phyloP scores from a whole-genome alignment of 2,888 invertebrate genomes.

The Thyatira batis region DNA sequence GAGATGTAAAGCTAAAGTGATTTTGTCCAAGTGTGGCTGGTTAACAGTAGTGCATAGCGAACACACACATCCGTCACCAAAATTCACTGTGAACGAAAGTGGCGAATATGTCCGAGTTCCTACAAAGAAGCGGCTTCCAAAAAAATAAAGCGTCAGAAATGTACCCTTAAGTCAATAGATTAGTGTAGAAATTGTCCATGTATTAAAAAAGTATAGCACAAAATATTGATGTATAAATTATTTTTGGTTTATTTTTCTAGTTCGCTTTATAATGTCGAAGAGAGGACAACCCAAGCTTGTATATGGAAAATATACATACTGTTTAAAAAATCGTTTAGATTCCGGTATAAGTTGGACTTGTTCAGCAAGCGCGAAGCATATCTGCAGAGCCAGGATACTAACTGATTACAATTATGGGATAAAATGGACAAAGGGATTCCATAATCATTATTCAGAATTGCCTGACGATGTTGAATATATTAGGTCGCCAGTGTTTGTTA shows the following conservation, averaged over 20 bases:
- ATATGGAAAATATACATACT: conserved; percentile 39
- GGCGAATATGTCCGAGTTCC: conserved; percentile 56
- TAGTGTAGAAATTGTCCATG: too few species aligned
- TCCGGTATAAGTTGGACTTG: conserved; percentile 52
- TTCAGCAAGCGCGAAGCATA: conserved; percentile 46
- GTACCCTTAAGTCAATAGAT: too few species aligned
- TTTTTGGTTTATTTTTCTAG: conserved; percentile 26
- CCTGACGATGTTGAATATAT: neutral
- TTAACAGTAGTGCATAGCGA: conserved; percentile 43
- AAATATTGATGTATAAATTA: too few species aligned
- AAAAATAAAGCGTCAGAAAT: neutral
- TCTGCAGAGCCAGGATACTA: conserved; percentile 46
- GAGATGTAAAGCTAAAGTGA: conserved; percentile 60
- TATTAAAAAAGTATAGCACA: too few species aligned
- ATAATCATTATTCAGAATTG: neutral
- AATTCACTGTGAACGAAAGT: conserved; percentile 54
- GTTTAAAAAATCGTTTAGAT: conserved; percentile 25
- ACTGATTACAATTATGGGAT: conserved; percentile 27
- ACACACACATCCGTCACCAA: conserved; percentile 63
- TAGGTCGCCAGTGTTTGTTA: neutral
- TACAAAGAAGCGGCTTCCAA: conserved; percentile 21
- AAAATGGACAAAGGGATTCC: neutral
- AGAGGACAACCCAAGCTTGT: conserved; percentile 47
- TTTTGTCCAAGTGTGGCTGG: conserved; percentile 44
- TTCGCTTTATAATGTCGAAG: conserved; percentile 31